Conservation (phyloP, 2,113 vertebrate species). For the Epinephelus fuscoguttatus region DNA sequence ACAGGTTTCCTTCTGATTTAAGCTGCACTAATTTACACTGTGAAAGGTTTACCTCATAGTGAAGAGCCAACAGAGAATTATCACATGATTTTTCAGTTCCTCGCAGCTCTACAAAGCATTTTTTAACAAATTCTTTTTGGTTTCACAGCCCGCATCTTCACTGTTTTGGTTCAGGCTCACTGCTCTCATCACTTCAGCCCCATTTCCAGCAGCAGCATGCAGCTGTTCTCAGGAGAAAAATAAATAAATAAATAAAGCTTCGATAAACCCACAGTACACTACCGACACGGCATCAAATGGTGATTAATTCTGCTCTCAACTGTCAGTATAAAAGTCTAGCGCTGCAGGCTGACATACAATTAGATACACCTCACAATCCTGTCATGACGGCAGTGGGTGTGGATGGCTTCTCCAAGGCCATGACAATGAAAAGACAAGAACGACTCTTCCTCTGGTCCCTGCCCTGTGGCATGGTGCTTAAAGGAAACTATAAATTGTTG, state of each 20-base stretch:
- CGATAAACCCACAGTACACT: background rate
- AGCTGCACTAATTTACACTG: background rate
- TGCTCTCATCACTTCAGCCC: slow-evolving; percentile 5
- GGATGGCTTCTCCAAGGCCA: background rate
- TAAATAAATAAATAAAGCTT: background rate
- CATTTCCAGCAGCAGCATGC: background rate
- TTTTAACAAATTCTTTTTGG: background rate
- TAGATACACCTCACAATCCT: background rate
- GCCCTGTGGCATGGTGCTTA: background rate
- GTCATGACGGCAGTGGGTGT: slow-evolving; percentile 16
- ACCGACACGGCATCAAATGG: slow-evolving; percentile 3
- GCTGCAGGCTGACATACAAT: background rate
- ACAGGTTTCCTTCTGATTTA: background rate
- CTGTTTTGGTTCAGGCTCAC: background rate
- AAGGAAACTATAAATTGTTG: background rate
- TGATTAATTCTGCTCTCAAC: slow-evolving; percentile 11
- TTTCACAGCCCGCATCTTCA: background rate
- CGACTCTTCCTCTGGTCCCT: background rate
- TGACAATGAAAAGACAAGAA: slow-evolving; percentile 14
- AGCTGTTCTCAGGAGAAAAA: background rate
- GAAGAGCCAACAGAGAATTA: background rate
- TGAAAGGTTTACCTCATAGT: background rate
- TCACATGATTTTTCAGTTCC: background rate
- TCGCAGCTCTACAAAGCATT: background rate
- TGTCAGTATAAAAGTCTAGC: background rate